Base-by-base conservation (phyloP, 2,888 invertebrate species). In the Cynaeus angustus region DNA sequence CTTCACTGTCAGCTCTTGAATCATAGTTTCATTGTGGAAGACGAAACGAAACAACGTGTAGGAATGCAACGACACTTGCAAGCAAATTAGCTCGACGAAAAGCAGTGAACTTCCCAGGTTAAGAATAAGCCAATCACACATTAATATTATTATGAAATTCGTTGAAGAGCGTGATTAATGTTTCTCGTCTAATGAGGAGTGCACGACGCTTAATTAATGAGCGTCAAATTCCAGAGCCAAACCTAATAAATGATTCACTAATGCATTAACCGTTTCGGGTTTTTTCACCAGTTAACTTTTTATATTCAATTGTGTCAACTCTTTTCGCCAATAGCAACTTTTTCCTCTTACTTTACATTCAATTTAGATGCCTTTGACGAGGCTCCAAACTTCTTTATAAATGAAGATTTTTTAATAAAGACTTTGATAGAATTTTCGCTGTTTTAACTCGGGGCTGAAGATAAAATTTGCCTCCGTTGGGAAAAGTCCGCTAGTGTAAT, bases 221-320 rank as follows among this genome's bases (percentile, higher is more conserved):
- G 13, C 61, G 16, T 9, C 9, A 33, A 37, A 14, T 48, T 13
- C 37, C n/a, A 10, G 9, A 61, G 30, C 21, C n/a, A 14, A 38
- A 50, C 21, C 37, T 50, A 30, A 61, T 38, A 48, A 21, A 21
- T 21, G 21, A 21, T 21, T 21, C 33, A 33, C 33, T 33, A 52
- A 62, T 62, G 62, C 30, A 21, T 21, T 38, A 46, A 62, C 28
- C 16, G 41, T 52, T 50, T 10, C 10, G 8, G 10, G 33, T 46
- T 59, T 59, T 59, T 30, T 46, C 14, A 12, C 26, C 13, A 62
- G 33, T 64, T 52, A 65, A 65, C 65, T 53, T 45, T 41, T 64
- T 52, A 12, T 41, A 64, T 52, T 66, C 66, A 66, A 66, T 66
- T 66, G 66, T 56, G 38, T 16, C 38, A 43, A 55, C 53, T 65